phyloP scores from a whole-genome alignment of 2,113 vertebrate species.

The Emydocephalus ijimae region DNA sequence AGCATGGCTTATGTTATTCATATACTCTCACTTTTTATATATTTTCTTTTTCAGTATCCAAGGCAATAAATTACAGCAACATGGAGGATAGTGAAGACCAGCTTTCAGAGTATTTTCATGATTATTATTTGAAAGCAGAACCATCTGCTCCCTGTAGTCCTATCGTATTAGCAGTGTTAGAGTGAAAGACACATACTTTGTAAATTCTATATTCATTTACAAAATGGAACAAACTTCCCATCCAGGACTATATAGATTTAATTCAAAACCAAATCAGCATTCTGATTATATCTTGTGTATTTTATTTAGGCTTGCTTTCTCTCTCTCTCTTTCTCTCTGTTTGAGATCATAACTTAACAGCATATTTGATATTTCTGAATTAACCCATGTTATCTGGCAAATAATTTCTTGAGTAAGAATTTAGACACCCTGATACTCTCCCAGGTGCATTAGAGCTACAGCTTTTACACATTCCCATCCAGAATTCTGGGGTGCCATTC shows the following conservation, averaged over 20 bases:
- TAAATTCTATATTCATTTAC: not conserved
- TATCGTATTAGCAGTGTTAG: conserved; percentile 52
- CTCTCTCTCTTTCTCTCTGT: not conserved
- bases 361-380: not conserved
- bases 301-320: not conserved
- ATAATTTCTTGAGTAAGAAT: not conserved
- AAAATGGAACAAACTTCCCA: not conserved
- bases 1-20: conserved; percentile 41
- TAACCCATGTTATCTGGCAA: not conserved
- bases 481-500: not conserved
- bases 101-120: conserved; percentile 53
- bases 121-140: not conserved
- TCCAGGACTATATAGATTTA: not conserved
- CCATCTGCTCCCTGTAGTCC: conserved; percentile 34
- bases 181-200: not conserved
- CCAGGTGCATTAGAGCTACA: not conserved
- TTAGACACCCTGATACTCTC: not conserved
- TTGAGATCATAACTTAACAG: not conserved
- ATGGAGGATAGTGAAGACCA: conserved; percentile 36
- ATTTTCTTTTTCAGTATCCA: conserved; percentile 53
- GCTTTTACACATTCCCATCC: not conserved
- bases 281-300: not conserved
- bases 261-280: conserved; percentile 1
- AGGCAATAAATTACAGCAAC: conserved; percentile 58
- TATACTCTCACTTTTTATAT: conserved; percentile 35